phyloP scores from a whole-genome alignment of 2,113 vertebrate species.

The Prunella himalayana region DNA sequence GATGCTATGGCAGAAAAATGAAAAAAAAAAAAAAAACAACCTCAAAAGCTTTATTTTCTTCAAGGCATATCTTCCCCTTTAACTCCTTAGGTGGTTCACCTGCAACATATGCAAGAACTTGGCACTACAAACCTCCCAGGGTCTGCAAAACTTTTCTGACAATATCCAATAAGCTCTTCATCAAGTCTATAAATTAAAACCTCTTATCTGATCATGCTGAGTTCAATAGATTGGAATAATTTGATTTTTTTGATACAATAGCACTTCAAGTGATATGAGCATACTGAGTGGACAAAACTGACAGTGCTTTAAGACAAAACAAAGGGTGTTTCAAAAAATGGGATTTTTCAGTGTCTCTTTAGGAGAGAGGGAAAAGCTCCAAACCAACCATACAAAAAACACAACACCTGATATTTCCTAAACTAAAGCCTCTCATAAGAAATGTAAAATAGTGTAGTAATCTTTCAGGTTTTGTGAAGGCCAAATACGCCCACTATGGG shows the following conservation, averaged over 20 bases:
- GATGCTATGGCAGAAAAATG: too few relatives aligned
- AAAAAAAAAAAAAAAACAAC: too few relatives aligned
- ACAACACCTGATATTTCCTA: not conserved
- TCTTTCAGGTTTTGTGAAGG: not conserved
- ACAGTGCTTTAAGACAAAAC: not conserved
- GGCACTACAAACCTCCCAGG: not conserved
- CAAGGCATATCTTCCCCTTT: too few relatives aligned
- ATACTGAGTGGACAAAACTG: not conserved
- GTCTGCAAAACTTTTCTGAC: not conserved
- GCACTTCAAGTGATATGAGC: not conserved
- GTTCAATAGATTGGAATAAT: not conserved
- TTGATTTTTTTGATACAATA: not conserved
- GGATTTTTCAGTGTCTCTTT: not conserved
- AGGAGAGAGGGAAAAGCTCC: fast-evolving
- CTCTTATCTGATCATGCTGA: not conserved
- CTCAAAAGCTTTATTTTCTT: too few relatives aligned
- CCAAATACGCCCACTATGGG: not conserved
- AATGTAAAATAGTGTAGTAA: not conserved
- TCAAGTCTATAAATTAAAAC: not conserved
- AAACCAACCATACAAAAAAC: fast-evolving
- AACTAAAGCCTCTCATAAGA: not conserved
- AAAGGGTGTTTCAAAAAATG: not conserved
- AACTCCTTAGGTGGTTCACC: too few relatives aligned
- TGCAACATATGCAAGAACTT: not conserved
- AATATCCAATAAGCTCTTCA: not conserved